Base-by-base conservation (phyloP, 2,888 invertebrate species). In the Prosopocoilus inquinatus region DNA sequence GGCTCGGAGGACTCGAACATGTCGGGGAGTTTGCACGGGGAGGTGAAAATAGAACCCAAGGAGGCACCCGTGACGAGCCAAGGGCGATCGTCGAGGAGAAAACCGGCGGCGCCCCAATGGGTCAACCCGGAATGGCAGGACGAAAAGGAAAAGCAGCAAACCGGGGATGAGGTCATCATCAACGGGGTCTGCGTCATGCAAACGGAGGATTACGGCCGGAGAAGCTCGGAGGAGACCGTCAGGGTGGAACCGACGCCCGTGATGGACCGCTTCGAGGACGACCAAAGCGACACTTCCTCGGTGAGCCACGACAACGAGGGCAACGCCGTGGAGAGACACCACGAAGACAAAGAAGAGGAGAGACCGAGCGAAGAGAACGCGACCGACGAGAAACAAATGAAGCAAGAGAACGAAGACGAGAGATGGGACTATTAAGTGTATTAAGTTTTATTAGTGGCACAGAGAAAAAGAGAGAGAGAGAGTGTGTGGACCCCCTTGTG, bases 61-160 rank as follows among this genome's bases (percentile, higher is more conserved):
- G 74, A 75, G 58, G 64, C 70, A 43, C 72, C 72, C 20, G 56
- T 32, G 11, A 47, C 50, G 20, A 59, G 44, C 20, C 63, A 63
- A 58, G 71, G 75, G 1, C 67, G 87, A 67, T 82, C 85, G 44
- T 91, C 88, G 53, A 80, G 94, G 60, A 84, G 96, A 69, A 97
- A 97, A 80, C 94, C 96, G 1, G 95, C 94, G 1, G 95, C 96
- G 50, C 96, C 97, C 1, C 96, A 97, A 78, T 96, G 96, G 94
- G 94, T 96, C 3, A 96, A 96, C 77, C 96, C 96, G 5, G 93
- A 93, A 67, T 91, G 91, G 91, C 90, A 90, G 70, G 90, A 90
- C 71, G 80, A 80, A 53, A 77, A 77, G 50, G 84, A 83, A 64
- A 81, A 82, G 64, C 80, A 47, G 12, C 70, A 80, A 77, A 60